A percentile compares a stretch with the other conserved stretches of the same genome.
phyloP scores from a whole-genome alignment of 1,140 invertebrate genomes.

The Eumaeus atala region DNA sequence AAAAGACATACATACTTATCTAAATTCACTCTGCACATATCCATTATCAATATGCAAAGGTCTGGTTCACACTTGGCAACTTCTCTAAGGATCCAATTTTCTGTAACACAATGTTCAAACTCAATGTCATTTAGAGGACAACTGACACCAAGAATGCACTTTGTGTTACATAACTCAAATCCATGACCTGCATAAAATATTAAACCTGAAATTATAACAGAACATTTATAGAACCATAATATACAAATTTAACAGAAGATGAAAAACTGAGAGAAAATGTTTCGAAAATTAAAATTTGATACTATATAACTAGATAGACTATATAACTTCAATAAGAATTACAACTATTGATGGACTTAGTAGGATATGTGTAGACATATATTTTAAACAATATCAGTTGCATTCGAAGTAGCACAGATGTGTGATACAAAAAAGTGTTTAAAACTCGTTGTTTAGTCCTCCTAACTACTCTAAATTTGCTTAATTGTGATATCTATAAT shows the following conservation, averaged over 20 bases:
- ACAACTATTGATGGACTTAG: too few species aligned
- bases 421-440: too few species aligned
- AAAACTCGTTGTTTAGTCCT: too few species aligned
- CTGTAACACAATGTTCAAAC: constrained; percentile 53
- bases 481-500: neutral
- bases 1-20: constrained; percentile 42
- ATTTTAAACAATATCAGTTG: too few species aligned
- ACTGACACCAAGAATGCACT: constrained; percentile 58
- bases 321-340: too few species aligned
- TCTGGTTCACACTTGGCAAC: constrained; percentile 55
- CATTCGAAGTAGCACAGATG: too few species aligned
- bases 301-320: too few species aligned
- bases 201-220: constrained; percentile 47
- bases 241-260: neutral
- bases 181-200: constrained; percentile 70
- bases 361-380: too few species aligned
- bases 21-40: constrained; percentile 64
- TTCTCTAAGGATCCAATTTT: constrained; percentile 57
- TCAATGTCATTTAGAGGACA: constrained; percentile 54
- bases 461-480: too few species aligned
- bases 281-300: too few species aligned
- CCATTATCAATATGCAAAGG: constrained; percentile 61
- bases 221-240: neutral
- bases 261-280: constrained; percentile 6
- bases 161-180: constrained; percentile 62